phyloP scores from a whole-genome alignment of 2,797 vertebrate species.

The Sparus aurata region DNA sequence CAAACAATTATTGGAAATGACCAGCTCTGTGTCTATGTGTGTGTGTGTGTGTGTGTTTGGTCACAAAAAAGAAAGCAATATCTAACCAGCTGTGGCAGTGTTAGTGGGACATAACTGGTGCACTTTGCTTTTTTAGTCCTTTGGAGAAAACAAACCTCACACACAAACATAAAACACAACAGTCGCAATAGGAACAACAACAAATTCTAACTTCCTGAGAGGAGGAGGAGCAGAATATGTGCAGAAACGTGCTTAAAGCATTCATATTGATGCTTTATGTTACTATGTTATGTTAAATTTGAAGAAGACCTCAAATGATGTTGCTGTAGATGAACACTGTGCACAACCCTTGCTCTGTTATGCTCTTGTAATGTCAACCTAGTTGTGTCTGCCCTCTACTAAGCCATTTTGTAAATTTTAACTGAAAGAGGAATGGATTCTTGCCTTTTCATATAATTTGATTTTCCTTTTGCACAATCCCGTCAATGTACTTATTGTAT shows the following conservation, averaged over 20 bases:
- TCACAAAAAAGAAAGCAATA: slow-evolving; percentile 29
- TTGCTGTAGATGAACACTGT: neutral
- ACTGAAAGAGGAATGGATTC: slow-evolving; percentile 7
- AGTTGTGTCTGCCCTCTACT: slow-evolving; percentile 20
- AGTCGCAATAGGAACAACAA: neutral
- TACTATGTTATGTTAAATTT: neutral
- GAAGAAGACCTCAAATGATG: neutral
- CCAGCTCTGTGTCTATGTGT: slow-evolving; percentile 25
- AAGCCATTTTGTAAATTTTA: slow-evolving; percentile 11
- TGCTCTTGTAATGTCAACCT: neutral
- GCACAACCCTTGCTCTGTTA: neutral
- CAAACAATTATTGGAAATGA: slow-evolving; percentile 49
- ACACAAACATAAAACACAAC: neutral
- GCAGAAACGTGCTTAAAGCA: neutral
- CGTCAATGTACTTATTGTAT: neutral
- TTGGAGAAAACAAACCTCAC: neutral
- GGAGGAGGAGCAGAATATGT: neutral
- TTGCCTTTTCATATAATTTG: slow-evolving; percentile 17
- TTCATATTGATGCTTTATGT: neutral
- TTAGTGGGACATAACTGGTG: slow-evolving; percentile 12
- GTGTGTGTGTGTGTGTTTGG: slow-evolving; percentile 30
- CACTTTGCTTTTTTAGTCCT: neutral
- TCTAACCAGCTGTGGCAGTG: slow-evolving; percentile 29
- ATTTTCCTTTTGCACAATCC: no score
- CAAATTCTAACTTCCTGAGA: neutral